Conservation (phyloP, 2,797 vertebrate genomes). For the Gila robusta region DNA sequence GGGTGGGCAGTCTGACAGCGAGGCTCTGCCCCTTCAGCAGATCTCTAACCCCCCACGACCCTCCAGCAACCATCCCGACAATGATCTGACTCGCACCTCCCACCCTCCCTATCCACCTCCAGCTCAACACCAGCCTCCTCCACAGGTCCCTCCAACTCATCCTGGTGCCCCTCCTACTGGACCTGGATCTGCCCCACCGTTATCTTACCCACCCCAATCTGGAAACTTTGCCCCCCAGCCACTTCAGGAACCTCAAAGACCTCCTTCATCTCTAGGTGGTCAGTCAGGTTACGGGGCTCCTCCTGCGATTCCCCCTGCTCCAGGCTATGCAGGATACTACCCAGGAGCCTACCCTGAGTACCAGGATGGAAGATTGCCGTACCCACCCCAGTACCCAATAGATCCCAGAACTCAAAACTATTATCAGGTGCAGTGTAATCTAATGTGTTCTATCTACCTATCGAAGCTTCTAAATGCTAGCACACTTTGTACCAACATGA, state of each 20-base stretch:
- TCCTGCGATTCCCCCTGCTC: constrained; percentile 69
- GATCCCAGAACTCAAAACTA: constrained; percentile 87
- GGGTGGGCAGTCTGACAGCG: constrained; percentile 68
- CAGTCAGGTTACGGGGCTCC: constrained; percentile 80
- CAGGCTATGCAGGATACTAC: constrained; percentile 77
- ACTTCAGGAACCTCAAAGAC: constrained; percentile 78
- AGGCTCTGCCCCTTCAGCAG: constrained; percentile 40
- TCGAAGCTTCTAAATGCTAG: not conserved
- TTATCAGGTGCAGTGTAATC: constrained; percentile 82
- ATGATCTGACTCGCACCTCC: constrained; percentile 46
- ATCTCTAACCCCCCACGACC: constrained; percentile 58
- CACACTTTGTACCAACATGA: not conserved
- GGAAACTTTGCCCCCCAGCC: constrained; percentile 57
- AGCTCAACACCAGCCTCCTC: constrained; percentile 61
- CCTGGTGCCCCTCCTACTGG: constrained; percentile 40
- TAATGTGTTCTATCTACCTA: not conserved
- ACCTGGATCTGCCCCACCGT: constrained; percentile 51
- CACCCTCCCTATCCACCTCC: constrained; percentile 36
- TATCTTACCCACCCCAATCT: constrained; percentile 64
- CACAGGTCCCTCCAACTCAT: constrained; percentile 65
- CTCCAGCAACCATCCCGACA: constrained; percentile 62
- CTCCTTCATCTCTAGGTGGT: constrained; percentile 79
- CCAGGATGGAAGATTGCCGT: constrained; percentile 77
- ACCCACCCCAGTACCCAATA: constrained; percentile 79
- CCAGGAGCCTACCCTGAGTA: constrained; percentile 82